Conservation (phyloP, 2,888 invertebrate genomes). For the Drosophila mettleri region DNA sequence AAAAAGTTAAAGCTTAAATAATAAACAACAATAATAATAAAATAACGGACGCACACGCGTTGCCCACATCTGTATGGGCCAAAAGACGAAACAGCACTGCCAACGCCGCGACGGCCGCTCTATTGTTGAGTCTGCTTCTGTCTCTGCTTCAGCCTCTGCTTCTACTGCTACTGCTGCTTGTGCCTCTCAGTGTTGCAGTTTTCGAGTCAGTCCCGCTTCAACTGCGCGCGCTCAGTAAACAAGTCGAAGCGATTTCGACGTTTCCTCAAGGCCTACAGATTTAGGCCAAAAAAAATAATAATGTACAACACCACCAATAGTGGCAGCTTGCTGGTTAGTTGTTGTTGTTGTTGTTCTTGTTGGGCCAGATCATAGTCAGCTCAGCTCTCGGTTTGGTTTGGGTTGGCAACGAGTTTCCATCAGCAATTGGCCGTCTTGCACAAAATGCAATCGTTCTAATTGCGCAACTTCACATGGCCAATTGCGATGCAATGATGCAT, state of each 20-base stretch:
- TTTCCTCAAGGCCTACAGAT: constrained; percentile 80
- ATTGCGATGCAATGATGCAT: constrained; percentile 47
- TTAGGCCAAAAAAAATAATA: constrained; percentile 73
- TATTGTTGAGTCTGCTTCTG: constrained; percentile 40
- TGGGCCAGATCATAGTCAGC: constrained; percentile 38
- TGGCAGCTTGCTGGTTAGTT: constrained; percentile 37
- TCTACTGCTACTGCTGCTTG: constrained; percentile 19
- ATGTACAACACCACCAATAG: constrained; percentile 61
- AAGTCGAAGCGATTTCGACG: constrained; percentile 80
- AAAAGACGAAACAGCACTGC: constrained; percentile 76
- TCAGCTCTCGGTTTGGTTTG: constrained; percentile 24
- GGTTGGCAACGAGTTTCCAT: constrained; percentile 56
- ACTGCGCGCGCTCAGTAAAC: constrained; percentile 74
- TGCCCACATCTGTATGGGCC: constrained; percentile 79
- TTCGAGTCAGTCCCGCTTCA: constrained; percentile 58
- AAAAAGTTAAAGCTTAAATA: constrained; percentile 74
- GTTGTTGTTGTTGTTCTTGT: constrained; percentile 27
- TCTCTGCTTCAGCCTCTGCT: constrained; percentile 5
- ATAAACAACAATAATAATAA: constrained; percentile 72
- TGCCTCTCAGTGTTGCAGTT: constrained; percentile 57
- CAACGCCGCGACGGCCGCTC: constrained; percentile 62
- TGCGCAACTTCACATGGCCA: constrained; percentile 52
- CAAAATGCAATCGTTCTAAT: constrained; percentile 74
- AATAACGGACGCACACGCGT: constrained; percentile 75
- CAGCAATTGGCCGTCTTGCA: constrained; percentile 61